phyloP scores from a whole-genome alignment of 1,140 invertebrate genomes.

The Cydia pomonella region DNA sequence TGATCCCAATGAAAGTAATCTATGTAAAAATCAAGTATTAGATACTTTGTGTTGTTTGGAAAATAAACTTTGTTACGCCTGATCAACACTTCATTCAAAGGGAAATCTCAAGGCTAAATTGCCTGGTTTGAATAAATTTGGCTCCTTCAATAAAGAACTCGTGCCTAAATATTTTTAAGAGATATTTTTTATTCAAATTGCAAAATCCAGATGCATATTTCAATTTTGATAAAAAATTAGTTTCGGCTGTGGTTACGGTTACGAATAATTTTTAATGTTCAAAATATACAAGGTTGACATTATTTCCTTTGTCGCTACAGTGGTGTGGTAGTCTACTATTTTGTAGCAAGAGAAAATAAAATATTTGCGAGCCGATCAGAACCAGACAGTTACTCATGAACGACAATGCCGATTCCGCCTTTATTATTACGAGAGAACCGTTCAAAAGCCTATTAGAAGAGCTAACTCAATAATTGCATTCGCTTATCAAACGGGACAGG shows the following conservation, averaged over 20 bases:
- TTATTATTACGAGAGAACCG: background rate
- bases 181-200: background rate
- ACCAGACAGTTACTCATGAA: background rate
- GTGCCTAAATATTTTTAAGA: background rate
- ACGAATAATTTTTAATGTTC: too few relatives aligned
- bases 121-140: constrained; percentile 32
- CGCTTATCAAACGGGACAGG: constrained; percentile 25
- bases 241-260: too few relatives aligned
- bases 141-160: constrained; percentile 20
- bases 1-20: background rate
- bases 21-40: constrained; percentile 2
- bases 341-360: too few relatives aligned
- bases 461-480: constrained; percentile 32
- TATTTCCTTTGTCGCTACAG: too few relatives aligned
- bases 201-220: background rate
- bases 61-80: constrained; percentile 31
- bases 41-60: constrained; percentile 8
- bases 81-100: constrained; percentile 33
- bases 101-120: constrained; percentile 31
- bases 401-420: constrained; percentile 1
- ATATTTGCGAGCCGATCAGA: background rate
- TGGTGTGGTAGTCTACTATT: too few relatives aligned
- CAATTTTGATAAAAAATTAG: too few relatives aligned
- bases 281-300: too few relatives aligned
- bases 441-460: background rate